Evolutionary conservation across 1,140 invertebrate species (phyloP).

Genomic region (Hyposmocoma kahamanoa): DNA sequence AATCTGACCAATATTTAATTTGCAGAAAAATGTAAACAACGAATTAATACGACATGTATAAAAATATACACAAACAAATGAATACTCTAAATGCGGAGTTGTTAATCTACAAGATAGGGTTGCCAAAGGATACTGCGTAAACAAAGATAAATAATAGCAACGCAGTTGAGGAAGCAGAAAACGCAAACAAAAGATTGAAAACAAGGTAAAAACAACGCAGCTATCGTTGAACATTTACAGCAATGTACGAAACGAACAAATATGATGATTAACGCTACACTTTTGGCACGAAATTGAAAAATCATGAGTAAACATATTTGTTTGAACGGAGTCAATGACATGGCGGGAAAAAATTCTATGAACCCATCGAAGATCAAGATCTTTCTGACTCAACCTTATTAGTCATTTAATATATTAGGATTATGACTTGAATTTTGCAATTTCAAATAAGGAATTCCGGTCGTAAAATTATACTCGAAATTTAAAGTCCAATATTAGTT

Average conservation of each 20-base stretch:
- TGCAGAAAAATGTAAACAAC: no score
- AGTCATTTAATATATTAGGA: no score
- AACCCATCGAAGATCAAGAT: no score
- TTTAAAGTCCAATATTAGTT: no score
- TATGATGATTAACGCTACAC: constrained; percentile 30
- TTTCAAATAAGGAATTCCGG: no score
- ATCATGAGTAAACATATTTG: constrained; percentile 54
- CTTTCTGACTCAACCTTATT: no score
- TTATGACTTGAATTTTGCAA: no score
- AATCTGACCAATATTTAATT: no score
- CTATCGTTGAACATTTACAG: background rate
- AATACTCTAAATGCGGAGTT: background rate
- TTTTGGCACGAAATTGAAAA: constrained; percentile 41
- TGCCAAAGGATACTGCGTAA: background rate
- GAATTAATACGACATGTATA: no score
- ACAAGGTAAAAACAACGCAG: constrained; percentile 25
- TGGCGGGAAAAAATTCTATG: constrained; percentile 38
- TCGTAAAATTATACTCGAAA: no score
- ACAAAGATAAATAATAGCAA: constrained; percentile 28
- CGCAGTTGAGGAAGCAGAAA: constrained; percentile 32
- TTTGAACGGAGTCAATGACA: constrained; percentile 50
- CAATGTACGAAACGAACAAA: constrained; percentile 13
- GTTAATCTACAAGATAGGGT: background rate
- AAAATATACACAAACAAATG: background rate
- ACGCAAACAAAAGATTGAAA: constrained; percentile 38